phyloP scores from a whole-genome alignment of 2,113 vertebrate genomes.

The Saimiri boliviensis region DNA sequence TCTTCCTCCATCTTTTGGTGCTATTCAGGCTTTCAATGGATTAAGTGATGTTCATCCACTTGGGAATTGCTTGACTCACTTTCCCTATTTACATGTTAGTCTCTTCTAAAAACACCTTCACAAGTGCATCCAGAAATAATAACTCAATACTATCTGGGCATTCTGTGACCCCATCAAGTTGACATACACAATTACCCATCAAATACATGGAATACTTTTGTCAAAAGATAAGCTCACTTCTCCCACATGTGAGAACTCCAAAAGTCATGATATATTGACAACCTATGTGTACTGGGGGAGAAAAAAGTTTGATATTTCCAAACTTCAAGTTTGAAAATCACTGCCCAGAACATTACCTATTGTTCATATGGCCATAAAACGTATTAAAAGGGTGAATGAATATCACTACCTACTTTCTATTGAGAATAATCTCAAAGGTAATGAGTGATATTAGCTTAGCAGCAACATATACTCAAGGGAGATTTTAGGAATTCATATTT shows the following conservation, averaged over 20 bases:
- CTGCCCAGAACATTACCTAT: not conserved
- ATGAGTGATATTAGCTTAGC: constrained; percentile 23
- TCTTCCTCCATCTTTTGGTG: not conserved
- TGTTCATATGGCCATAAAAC: not conserved
- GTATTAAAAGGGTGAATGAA: not conserved
- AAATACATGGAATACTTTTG: not conserved
- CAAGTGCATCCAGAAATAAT: not conserved
- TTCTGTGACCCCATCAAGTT: not conserved
- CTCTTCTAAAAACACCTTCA: not conserved
- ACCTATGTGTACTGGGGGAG: not conserved
- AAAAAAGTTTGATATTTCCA: not conserved
- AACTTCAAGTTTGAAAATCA: not conserved
- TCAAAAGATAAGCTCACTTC: not conserved
- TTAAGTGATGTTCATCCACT: not conserved
- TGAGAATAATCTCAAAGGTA: not conserved
- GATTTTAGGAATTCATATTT: constrained; percentile 65
- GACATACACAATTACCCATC: not conserved
- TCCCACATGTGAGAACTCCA: not conserved
- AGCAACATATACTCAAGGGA: constrained; percentile 44
- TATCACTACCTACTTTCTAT: not conserved
- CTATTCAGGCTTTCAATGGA: not conserved
- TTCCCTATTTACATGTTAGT: not conserved
- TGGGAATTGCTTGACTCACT: not conserved
- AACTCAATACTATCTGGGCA: not conserved
- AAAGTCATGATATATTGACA: not conserved